phyloP scores from a whole-genome alignment of 2,888 invertebrate genomes.

The Tryphoninae sp. region DNA sequence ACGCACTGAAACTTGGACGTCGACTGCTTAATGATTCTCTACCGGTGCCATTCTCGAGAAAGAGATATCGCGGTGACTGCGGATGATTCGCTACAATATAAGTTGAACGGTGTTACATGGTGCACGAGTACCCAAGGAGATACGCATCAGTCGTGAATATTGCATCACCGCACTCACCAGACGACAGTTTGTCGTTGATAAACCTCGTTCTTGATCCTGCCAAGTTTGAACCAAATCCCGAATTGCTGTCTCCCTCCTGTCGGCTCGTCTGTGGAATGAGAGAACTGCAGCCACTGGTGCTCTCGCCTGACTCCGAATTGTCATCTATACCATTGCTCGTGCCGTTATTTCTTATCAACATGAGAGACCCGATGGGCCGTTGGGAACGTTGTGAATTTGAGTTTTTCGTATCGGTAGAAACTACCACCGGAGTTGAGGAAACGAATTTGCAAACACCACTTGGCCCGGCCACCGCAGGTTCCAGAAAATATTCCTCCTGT shows the following conservation, averaged over 20 bases:
- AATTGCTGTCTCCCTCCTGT: constrained; percentile 74
- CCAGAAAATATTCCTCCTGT: constrained; percentile 75
- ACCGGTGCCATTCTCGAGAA: constrained; percentile 78
- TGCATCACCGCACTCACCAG: constrained; percentile 69
- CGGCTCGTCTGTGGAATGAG: constrained; percentile 81
- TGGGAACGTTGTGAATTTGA: constrained; percentile 67
- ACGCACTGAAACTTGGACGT: constrained; percentile 82
- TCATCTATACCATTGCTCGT: constrained; percentile 81
- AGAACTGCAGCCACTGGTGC: constrained; percentile 84
- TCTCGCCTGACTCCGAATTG: constrained; percentile 84
- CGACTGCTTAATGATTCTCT: constrained; percentile 82
- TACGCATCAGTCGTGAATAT: not conserved
- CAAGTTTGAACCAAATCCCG: constrained; percentile 70
- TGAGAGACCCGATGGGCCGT: constrained; percentile 69
- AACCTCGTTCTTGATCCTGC: constrained; percentile 72
- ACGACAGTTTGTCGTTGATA: constrained; percentile 75
- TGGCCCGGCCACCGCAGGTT: constrained; percentile 72
- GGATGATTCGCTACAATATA: constrained; percentile 73
- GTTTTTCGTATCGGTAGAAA: constrained; percentile 67
- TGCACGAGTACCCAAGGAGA: not conserved
- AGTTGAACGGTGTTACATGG: not conserved
- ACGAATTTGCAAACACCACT: constrained; percentile 72
- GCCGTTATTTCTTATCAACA: constrained; percentile 72
- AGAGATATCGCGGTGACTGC: constrained; percentile 79
- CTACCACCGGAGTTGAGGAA: constrained; percentile 78